Conservation (phyloP, 2,113 vertebrate species). For the Microcebus griseorufus region DNA sequence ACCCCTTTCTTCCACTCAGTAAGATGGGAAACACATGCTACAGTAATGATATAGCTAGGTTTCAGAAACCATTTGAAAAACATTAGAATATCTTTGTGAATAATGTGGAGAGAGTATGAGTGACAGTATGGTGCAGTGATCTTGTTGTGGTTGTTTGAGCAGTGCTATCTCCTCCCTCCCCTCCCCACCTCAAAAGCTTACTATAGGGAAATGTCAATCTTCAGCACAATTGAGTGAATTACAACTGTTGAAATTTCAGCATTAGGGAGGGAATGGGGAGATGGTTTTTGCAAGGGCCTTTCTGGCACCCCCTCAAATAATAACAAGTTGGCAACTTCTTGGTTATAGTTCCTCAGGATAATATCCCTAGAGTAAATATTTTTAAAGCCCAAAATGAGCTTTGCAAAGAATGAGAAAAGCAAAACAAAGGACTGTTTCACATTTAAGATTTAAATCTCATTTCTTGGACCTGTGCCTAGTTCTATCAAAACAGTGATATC, state of each 20-base stretch:
- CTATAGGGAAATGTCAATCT: not conserved
- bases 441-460: conserved; percentile 76
- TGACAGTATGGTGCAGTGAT: not conserved
- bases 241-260: conserved; percentile 24
- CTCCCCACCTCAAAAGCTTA: not conserved
- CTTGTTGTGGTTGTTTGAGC: not conserved
- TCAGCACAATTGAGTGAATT: not conserved
- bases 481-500: conserved; percentile 59
- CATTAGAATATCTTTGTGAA: not conserved
- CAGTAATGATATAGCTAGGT: not conserved
- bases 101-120: not conserved
- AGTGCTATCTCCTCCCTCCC: not conserved
- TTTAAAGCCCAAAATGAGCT: conserved; percentile 71
- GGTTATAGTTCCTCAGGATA: conserved; percentile 57
- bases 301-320: conserved; percentile 57
- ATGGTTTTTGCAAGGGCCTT: not conserved
- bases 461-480: conserved; percentile 69
- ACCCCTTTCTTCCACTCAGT: not conserved
- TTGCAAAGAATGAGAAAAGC: conserved; percentile 73
- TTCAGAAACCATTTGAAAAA: not conserved
- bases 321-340: conserved; percentile 66
- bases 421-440: conserved; percentile 77
- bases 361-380: conserved; percentile 69
- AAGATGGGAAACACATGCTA: not conserved
- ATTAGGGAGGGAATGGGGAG: not conserved